These are phyloP conservation scores for Catocala nupta DNA, from an alignment of 2,888 invertebrate genomes.

Conservation along the genomic window DNA sequence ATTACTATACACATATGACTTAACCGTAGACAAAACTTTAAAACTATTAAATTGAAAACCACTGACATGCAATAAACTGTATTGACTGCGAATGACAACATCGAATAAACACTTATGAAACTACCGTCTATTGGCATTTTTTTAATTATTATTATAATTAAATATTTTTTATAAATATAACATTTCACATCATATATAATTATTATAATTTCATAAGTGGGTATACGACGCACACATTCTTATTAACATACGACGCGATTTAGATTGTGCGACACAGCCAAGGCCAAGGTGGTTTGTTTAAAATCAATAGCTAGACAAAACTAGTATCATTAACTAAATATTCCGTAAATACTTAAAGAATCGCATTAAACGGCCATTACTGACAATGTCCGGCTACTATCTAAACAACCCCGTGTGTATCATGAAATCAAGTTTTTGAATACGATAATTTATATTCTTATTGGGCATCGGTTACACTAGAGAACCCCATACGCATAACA, in stretches of 20 bases:
- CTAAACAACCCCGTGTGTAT: slow-evolving; percentile 18
- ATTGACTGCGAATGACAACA: not conserved
- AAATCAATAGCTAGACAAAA: not conserved
- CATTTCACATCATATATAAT: not conserved
- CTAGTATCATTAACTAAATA: not conserved
- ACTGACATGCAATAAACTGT: slow-evolving; percentile 15
- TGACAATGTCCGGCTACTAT: slow-evolving; percentile 12
- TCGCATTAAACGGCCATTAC: not conserved
- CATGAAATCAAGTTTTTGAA: no score
- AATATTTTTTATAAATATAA: not conserved
- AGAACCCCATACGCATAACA: slow-evolving; percentile 20
- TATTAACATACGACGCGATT: slow-evolving; percentile 4
- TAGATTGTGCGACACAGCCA: not conserved
- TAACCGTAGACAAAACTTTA: slow-evolving; percentile 32
- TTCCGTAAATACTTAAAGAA: not conserved
- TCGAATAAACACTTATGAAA: not conserved
- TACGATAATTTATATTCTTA: not conserved
- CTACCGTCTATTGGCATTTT: not conserved
- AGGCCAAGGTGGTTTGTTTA: not conserved
- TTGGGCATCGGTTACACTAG: slow-evolving; percentile 16
- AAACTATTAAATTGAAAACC: slow-evolving; percentile 29
- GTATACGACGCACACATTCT: not conserved
- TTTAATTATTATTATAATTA: not conserved
- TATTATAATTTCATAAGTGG: slow-evolving; percentile 1
- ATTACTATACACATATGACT: slow-evolving; percentile 23